These are phyloP conservation scores for Lutraria rhynchaena DNA, from an alignment of 1,140 invertebrate genomes.

Conservation along the genomic window DNA sequence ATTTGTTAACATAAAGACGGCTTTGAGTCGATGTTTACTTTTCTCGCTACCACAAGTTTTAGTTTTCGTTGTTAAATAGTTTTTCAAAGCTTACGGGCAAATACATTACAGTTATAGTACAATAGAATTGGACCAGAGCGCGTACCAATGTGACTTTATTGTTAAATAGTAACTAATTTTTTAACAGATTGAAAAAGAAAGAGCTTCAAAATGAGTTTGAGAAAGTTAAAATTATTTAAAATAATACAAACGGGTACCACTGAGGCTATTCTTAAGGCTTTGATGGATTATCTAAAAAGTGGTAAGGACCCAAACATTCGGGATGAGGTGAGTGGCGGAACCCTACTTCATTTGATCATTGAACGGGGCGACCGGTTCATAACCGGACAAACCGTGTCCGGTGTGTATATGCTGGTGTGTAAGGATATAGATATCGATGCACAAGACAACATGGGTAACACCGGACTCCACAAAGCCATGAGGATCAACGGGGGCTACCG, in stretches of 20 bases:
- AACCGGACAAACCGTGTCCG: slow-evolving; percentile 70
- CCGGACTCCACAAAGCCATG: slow-evolving; percentile 72
- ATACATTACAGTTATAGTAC: no score
- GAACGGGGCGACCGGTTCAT: slow-evolving; percentile 69
- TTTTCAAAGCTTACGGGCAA: background rate
- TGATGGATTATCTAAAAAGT: slow-evolving; percentile 71
- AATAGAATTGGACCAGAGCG: no score
- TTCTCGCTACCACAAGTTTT: background rate
- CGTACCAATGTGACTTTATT: no score
- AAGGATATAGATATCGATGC: slow-evolving; percentile 75
- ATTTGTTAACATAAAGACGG: background rate
- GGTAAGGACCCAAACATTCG: slow-evolving; percentile 73
- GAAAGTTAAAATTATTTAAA: slow-evolving; percentile 72
- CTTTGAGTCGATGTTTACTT: slow-evolving; percentile 29
- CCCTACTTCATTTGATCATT: slow-evolving; percentile 73
- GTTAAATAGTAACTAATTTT: no score
- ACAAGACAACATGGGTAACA: slow-evolving; percentile 71
- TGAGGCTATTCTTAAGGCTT: slow-evolving; percentile 67
- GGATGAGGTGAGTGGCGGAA: slow-evolving; percentile 70
- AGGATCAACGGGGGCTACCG: slow-evolving; percentile 73
- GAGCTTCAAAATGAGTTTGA: slow-evolving; percentile 65
- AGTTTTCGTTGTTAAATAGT: background rate
- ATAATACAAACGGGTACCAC: slow-evolving; percentile 67
- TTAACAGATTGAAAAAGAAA: no score
- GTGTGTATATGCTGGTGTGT: slow-evolving; percentile 75